These are phyloP conservation scores for Aurelia sp. DNA, from an alignment of 30 jellyfish, hydroid and myxozoan species.

Conservation along the genomic window DNA sequence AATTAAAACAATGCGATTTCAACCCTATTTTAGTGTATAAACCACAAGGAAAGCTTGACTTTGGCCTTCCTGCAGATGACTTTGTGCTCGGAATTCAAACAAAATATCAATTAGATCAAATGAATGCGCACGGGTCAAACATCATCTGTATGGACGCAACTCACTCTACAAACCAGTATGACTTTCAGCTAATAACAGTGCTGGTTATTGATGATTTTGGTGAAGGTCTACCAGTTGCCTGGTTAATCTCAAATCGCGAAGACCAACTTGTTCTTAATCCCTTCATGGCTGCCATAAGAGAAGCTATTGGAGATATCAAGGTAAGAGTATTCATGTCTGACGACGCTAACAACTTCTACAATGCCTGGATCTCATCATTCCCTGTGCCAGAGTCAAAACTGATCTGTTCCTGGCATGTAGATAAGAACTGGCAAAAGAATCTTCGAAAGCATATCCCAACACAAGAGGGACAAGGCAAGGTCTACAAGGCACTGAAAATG, in stretches of 20 bases:
- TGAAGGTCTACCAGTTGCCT: constrained; percentile 49
- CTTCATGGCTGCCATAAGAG: constrained; percentile 15
- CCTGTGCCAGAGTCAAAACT: neutral
- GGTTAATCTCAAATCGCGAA: constrained; percentile 21
- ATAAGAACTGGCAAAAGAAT: constrained; percentile 2
- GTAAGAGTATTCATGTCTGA: constrained; percentile 17
- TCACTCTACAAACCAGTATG: constrained; percentile 21
- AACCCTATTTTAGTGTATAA: neutral
- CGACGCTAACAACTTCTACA: constrained; percentile 28
- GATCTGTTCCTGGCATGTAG: constrained; percentile 53
- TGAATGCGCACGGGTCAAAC: neutral
- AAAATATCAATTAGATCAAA: too few relatives aligned
- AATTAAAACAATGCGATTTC: neutral
- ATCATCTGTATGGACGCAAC: constrained; percentile 1
- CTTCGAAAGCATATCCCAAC: neutral
- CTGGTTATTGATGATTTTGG: constrained; percentile 8
- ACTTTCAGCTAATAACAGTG: constrained; percentile 33
- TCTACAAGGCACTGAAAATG: neutral
- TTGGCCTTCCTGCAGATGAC: too few relatives aligned
- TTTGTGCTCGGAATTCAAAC: too few relatives aligned
- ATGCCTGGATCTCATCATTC: neutral
- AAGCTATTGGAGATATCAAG: neutral
- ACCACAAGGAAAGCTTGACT: neutral
- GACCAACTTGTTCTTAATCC: constrained; percentile 21
- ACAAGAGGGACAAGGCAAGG: neutral